Conservation (phyloP, 2,797 vertebrate species). For the Acanthis flammea region DNA sequence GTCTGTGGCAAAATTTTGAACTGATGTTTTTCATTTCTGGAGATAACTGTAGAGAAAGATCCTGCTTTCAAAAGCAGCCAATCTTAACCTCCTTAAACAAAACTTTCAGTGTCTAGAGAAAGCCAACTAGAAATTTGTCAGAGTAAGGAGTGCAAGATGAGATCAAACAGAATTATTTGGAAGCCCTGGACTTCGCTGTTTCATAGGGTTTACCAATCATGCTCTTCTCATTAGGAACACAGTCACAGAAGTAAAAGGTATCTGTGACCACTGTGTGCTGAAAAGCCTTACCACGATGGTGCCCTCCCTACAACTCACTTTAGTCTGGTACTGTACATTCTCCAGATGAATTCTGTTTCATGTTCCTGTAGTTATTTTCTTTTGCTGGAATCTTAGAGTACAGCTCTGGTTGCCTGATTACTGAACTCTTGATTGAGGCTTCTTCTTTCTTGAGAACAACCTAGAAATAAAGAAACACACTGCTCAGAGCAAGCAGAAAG, state of each 20-base stretch:
- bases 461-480: slow-evolving; percentile 51
- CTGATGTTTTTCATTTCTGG: slow-evolving; percentile 51
- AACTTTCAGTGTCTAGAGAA: background rate
- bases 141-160: slow-evolving; percentile 48
- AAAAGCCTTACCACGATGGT: slow-evolving; percentile 50
- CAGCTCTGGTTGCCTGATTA: slow-evolving; percentile 65
- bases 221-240: background rate
- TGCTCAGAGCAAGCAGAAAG: slow-evolving; percentile 22
- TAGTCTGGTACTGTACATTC: slow-evolving; percentile 54
- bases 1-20: slow-evolving; percentile 47
- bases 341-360: slow-evolving; percentile 69
- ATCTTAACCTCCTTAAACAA: slow-evolving; percentile 26
- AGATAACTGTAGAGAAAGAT: slow-evolving; percentile 37
- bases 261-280: background rate
- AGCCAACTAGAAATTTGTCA: background rate
- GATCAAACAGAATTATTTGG: slow-evolving; percentile 48
- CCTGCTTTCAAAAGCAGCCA: background rate
- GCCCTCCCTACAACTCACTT: slow-evolving; percentile 23
- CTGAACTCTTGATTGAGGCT: slow-evolving; percentile 60
- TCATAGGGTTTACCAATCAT: slow-evolving; percentile 27
- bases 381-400: slow-evolving; percentile 70
- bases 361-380: slow-evolving; percentile 50
- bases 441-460: slow-evolving; percentile 68
- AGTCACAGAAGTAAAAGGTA: slow-evolving; percentile 19
- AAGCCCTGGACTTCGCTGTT: slow-evolving; percentile 59